A percentile compares a stretch with the other conserved stretches of the same genome.
These are phyloP conservation scores for Minunthozetes semirufus DNA, from an alignment of 2,888 invertebrate species.

Conservation along the genomic window DNA sequence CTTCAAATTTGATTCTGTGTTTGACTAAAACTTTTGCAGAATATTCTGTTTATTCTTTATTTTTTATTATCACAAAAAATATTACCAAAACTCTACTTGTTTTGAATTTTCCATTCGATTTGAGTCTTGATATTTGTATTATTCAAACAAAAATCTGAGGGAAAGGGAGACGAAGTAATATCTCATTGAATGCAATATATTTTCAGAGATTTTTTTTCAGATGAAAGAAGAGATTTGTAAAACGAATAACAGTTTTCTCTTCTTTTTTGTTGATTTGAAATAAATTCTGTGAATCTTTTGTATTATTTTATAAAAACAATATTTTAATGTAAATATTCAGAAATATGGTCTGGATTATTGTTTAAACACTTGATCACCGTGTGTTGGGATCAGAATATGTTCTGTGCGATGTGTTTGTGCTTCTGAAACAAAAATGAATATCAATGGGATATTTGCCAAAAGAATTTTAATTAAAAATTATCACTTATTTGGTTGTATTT, in stretches of 20 bases:
- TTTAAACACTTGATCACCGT: too few relatives aligned
- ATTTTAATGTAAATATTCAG: too few relatives aligned
- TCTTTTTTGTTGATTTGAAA: too few relatives aligned
- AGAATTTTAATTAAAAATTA: not conserved
- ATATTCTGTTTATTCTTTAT: not conserved
- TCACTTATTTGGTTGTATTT: not conserved
- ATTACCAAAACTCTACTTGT: not conserved
- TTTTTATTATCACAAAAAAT: not conserved
- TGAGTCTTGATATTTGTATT: not conserved
- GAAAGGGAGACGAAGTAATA: not conserved
- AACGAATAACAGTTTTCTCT: too few relatives aligned
- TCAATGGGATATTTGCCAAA: not conserved
- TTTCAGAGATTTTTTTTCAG: too few relatives aligned
- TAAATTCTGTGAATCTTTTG: too few relatives aligned
- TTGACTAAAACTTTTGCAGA: not conserved
- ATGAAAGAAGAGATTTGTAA: too few relatives aligned
- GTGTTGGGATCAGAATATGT: too few relatives aligned
- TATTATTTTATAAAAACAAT: too few relatives aligned
- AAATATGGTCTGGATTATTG: too few relatives aligned
- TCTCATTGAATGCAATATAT: not conserved
- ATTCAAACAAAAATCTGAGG: not conserved
- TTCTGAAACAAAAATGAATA: not conserved
- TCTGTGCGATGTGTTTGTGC: too few relatives aligned
- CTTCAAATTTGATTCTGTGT: not conserved
- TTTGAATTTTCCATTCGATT: not conserved